phyloP scores from a whole-genome alignment of 2,797 vertebrate genomes.

The Argyrosomus regius region DNA sequence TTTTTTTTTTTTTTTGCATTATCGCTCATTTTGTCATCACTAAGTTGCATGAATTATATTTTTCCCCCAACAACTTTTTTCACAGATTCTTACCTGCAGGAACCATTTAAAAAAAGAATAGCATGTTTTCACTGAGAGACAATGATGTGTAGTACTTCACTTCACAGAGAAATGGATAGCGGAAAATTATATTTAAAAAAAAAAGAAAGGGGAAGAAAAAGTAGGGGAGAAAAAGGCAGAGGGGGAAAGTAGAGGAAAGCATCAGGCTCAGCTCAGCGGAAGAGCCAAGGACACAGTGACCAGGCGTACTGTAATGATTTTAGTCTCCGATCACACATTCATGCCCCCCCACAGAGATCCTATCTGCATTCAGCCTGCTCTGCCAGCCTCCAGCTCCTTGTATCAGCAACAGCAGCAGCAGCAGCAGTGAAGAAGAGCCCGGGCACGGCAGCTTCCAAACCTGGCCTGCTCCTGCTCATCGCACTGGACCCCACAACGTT shows the following conservation, averaged over 20 bases:
- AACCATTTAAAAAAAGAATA: not conserved
- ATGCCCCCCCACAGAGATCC: conserved; percentile 79
- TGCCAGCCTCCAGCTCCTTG: conserved; percentile 69
- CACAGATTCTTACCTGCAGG: conserved; percentile 12
- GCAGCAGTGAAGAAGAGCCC: conserved; percentile 24
- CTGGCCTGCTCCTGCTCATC: conserved; percentile 40
- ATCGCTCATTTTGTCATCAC: not conserved
- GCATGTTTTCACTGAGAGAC: conserved; percentile 6
- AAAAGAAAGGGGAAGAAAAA: conserved; percentile 4
- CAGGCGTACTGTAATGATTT: conserved; percentile 86
- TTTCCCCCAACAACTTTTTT: conserved; percentile 11
- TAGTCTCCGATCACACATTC: conserved; percentile 86
- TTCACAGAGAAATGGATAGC: conserved; percentile 10
- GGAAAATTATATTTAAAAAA: conserved; percentile 7
- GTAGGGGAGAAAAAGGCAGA: conserved; percentile 33
- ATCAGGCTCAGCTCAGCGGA: conserved; percentile 74
- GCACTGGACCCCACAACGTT: conserved; percentile 24
- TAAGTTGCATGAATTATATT: not conserved
- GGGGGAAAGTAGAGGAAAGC: conserved; percentile 47
- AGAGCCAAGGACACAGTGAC: conserved; percentile 86
- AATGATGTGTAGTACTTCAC: not conserved
- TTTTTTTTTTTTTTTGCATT: not conserved
- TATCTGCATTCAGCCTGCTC: conserved; percentile 81
- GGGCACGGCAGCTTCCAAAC: conserved; percentile 38
- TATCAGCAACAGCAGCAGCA: conserved; percentile 40